Evolutionary conservation across 1,140 invertebrate genomes (phyloP), one percentile per base, ranked within the genome.

Genomic region (Hirudo medicinalis): DNA sequence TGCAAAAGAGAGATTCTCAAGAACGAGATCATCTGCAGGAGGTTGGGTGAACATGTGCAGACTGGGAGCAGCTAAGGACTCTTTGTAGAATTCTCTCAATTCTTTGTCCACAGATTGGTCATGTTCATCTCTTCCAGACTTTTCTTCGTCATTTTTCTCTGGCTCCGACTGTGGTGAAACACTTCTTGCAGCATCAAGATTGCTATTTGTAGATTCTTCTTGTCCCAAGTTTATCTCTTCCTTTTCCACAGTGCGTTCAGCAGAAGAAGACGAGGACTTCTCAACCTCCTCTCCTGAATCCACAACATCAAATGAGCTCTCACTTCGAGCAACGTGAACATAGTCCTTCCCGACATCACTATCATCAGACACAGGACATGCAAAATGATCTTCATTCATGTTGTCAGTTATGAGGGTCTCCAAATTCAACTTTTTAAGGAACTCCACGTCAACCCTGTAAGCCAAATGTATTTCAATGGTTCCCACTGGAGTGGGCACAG

Each of bases 401-500:
- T 22, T 68, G 67, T 43, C 67, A 43, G 27, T 68, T 68, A 36
- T 22, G 22, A 68, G n/a, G n/a, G 25, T 36, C 67, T 40, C 67
- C 13, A 43, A 13, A 32, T 27, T 32, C 29, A 32, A 36, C n/a
- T 36, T 25, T 22, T 68, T 27, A 17, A 32, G n/a, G 25, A 40
- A 29, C n/a, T 68, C 36, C 40, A 36, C 67, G 32, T 36, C 67
- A 9, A 22, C 36, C 76, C 91, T 85, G 78, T 92, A 94, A 0
- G 87, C 87, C 17, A 92, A 88, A 15, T 87, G 87, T 74, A 92
- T 85, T 71, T 87, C 86, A 54, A 93, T 83, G 0, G 88, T 90
- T 20, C 91, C 91, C 71, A 89, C 84, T 40, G 90, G 89, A 22
- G 91, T 92, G 76, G 87, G 88, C 3, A 93, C 82, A 77, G 91